Conservation (phyloP, 2,113 vertebrate species). For the Dasyprocta punctata region DNA sequence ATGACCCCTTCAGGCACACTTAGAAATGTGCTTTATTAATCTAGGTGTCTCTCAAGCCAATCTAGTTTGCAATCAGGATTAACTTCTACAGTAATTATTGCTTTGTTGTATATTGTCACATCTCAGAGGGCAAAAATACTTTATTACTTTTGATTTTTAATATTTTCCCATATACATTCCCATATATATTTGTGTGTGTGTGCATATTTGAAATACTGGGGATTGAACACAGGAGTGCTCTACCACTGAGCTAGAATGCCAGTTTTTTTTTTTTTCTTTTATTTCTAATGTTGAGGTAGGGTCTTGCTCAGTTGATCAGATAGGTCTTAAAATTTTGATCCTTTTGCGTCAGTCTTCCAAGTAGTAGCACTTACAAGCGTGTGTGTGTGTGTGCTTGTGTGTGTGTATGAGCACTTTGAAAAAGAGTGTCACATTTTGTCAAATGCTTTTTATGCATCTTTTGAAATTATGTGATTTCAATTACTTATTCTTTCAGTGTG, state of each 20-base stretch:
- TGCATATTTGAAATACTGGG: background rate
- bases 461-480: background rate
- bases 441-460: background rate
- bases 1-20: background rate
- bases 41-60: background rate
- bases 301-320: background rate
- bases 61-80: background rate
- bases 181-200: background rate
- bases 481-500: background rate
- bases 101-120: conserved; percentile 1
- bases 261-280: background rate
- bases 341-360: background rate
- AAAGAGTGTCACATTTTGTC: background rate
- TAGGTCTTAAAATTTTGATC: background rate
- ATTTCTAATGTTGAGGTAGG: background rate
- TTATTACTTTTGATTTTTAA: background rate
- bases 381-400: background rate
- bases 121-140: background rate
- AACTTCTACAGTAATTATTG: background rate
- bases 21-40: background rate
- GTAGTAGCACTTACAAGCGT: background rate
- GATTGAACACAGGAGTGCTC: background rate
- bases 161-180: background rate
- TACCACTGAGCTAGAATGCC: background rate
- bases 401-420: background rate